Base-by-base conservation (phyloP, 2,113 vertebrate species). In the Bos javanicus region DNA sequence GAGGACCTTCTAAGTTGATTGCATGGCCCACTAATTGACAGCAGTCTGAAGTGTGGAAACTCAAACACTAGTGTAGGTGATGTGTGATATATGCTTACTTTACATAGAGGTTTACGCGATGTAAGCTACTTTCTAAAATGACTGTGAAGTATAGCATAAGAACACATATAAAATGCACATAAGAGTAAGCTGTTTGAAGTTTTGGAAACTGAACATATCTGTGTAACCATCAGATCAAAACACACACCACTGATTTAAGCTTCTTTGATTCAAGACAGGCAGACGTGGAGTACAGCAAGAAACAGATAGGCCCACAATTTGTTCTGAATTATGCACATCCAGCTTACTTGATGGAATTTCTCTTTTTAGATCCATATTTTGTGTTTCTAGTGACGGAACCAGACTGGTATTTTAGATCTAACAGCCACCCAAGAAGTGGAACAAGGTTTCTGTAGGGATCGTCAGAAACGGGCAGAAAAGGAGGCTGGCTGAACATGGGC, bases 21-120 rank as follows among this genome's bases (percentile, higher is more conserved):
- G 43, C 67, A 9, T 84, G 57, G 36, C 43, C 64, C 56, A 43
- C 30, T 81, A 57, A 36, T 46, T 62, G 64, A 82, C 78, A 23
- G 36, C 57, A 71, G 80, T 82, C 19, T 26, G 11, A 54, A 88
- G 14, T 91, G 92, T 90, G 46, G 67, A 56, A 89, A 76, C 23
- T 81, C 54, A 59, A 76, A 60, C 36, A 17, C 19, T 33, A 48
- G 28, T 28, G 21, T 88, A 43, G 36, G 36, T 83, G 67, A 25
- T 64, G n/a, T 36, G 28, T 96, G 36, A 96, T 93, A 85, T 83
- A 14, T 93, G 46, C 28, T 97, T 96, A 30, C 50, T 96, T 93
- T 90, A 78, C 39, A 3, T 91, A 54, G 64, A 95, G 11, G 60
- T 30, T 93, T 95, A 56, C 19, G 6, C 3, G 12, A 30, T 56